Conservation (phyloP, 2,113 vertebrate genomes). For the Actinemys pallida region DNA sequence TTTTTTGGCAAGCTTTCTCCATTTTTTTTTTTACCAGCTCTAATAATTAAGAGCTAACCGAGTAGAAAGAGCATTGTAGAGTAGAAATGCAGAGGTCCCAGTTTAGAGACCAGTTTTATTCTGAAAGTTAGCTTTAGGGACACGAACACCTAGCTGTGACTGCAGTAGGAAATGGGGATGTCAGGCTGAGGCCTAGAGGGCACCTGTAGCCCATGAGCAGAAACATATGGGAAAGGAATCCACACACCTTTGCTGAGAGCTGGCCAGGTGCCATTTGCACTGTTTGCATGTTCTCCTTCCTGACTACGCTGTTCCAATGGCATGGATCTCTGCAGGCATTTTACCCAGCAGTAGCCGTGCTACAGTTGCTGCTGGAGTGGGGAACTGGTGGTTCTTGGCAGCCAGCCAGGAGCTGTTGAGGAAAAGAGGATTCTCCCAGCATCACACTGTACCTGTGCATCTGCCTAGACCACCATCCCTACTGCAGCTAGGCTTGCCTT, state of each 20-base stretch:
- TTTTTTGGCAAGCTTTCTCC: not conserved
- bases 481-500: not conserved
- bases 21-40: not conserved
- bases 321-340: not conserved
- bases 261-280: not conserved
- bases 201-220: not conserved
- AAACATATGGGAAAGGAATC: not conserved
- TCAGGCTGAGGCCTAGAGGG: not conserved
- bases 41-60: accelerated
- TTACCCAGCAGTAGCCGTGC: not conserved
- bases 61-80: not conserved
- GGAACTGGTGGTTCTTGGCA: not conserved
- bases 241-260: not conserved
- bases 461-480: not conserved
- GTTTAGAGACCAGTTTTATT: not conserved
- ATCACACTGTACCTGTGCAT: not conserved
- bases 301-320: not conserved
- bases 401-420: not conserved
- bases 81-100: not conserved
- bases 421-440: accelerated
- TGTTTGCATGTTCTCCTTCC: not conserved
- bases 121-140: not conserved
- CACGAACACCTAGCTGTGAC: not conserved
- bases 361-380: not conserved
- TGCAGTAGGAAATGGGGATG: not conserved